These are phyloP conservation scores for Saccostrea glomerata DNA, from an alignment of 1,140 invertebrate genomes.

Conservation along the genomic window DNA sequence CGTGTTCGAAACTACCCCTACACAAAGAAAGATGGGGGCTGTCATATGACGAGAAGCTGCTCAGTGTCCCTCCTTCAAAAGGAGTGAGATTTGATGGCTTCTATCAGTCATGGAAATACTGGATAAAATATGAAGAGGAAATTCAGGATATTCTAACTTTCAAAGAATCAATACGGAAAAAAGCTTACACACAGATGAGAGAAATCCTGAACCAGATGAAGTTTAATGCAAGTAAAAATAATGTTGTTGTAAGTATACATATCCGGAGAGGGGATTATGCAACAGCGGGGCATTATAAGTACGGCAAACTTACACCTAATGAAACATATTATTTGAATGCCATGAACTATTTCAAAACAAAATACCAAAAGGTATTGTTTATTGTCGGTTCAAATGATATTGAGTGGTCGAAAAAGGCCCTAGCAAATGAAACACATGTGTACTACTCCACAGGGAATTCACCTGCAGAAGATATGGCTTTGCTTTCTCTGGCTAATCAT, in stretches of 20 bases:
- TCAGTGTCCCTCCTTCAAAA: not conserved
- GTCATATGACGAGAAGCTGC: conserved; percentile 11
- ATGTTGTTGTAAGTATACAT: conserved; percentile 62
- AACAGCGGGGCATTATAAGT: not conserved
- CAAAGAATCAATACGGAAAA: conserved; percentile 18
- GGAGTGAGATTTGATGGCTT: conserved; percentile 49
- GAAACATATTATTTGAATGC: conserved; percentile 57
- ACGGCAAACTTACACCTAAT: conserved; percentile 59
- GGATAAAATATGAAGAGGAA: conserved; percentile 47
- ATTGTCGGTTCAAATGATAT: conserved; percentile 59
- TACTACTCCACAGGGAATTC: conserved; percentile 41
- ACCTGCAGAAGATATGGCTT: conserved; percentile 65
- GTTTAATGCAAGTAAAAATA: not conserved
- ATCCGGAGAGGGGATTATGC: conserved; percentile 61
- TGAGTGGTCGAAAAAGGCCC: conserved; percentile 44
- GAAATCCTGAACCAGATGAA: conserved; percentile 33
- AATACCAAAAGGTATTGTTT: conserved; percentile 57
- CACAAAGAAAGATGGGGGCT: conserved; percentile 5
- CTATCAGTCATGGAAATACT: conserved; percentile 58
- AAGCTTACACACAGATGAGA: conserved; percentile 10
- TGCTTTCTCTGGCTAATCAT: conserved; percentile 68
- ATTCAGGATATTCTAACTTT: conserved; percentile 47
- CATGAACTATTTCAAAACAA: conserved; percentile 53
- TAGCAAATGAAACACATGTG: conserved; percentile 44
- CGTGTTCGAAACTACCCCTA: not conserved